These are phyloP conservation scores for Chrysocyon brachyurus DNA, from an alignment of 2,797 vertebrate genomes.

Conservation along the genomic window DNA sequence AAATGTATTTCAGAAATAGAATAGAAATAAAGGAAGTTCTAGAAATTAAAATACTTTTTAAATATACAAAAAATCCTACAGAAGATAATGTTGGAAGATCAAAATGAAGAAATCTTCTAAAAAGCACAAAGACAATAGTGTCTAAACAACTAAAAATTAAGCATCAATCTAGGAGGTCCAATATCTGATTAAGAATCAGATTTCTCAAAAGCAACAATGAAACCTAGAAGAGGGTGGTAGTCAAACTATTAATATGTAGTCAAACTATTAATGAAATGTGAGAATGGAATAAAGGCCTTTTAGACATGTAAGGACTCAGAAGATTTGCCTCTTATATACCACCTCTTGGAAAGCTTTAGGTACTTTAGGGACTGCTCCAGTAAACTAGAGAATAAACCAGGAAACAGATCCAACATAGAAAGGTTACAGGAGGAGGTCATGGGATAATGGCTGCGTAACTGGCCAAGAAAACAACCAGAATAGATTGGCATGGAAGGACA, in stretches of 20 bases:
- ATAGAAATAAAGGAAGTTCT: neutral
- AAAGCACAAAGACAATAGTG: neutral
- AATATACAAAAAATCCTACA: slow-evolving; percentile 2
- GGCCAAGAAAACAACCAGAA: neutral
- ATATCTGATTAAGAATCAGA: neutral
- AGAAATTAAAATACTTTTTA: slow-evolving; percentile 6
- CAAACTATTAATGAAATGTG: slow-evolving; percentile 39
- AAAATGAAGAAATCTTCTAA: slow-evolving; percentile 28
- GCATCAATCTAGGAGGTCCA: neutral
- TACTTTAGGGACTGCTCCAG: neutral
- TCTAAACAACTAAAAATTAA: neutral
- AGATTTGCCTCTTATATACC: neutral
- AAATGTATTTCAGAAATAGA: neutral
- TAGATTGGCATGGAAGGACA: neutral
- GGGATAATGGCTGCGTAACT: neutral
- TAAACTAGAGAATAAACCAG: neutral
- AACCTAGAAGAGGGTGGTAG: neutral
- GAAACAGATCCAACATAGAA: neutral
- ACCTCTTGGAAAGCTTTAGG: neutral
- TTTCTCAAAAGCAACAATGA: neutral
- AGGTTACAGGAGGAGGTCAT: neutral
- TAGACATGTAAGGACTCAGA: slow-evolving; percentile 10
- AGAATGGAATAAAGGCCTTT: neutral
- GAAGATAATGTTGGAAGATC: neutral
- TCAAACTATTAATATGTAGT: slow-evolving; percentile 6